phyloP scores from a whole-genome alignment of 2,113 vertebrate genomes.

The Halichoeres trimaculatus region DNA sequence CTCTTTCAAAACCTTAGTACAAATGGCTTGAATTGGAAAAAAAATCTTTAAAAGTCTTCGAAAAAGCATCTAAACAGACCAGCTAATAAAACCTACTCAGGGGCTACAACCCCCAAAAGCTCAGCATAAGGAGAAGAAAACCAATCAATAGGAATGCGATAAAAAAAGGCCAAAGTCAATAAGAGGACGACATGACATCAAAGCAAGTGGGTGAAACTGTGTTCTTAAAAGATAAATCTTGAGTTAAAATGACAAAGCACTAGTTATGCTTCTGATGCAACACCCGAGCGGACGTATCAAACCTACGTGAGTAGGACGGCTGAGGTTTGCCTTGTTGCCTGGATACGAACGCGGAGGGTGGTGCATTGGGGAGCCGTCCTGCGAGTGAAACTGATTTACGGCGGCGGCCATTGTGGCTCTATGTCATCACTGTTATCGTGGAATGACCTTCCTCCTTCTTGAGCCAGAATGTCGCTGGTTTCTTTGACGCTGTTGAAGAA shows the following conservation, averaged over 20 bases:
- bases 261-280: slow-evolving; percentile 86
- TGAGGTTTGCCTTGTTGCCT: slow-evolving; percentile 82
- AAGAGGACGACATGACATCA: no score
- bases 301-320: slow-evolving; percentile 58
- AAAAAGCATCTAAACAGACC: no score
- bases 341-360: slow-evolving; percentile 79
- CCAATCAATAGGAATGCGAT: no score
- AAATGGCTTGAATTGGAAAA: no score
- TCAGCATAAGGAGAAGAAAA: no score
- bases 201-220: no score
- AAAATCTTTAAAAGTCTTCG: no score
- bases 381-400: slow-evolving; percentile 52
- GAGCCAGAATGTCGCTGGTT: slow-evolving; percentile 82
- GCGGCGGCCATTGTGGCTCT: slow-evolving; percentile 77
- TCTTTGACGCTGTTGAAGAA: slow-evolving; percentile 52
- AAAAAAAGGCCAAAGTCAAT: no score
- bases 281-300: slow-evolving; percentile 79
- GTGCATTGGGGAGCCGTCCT: slow-evolving; percentile 45
- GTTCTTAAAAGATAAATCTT: neutral
- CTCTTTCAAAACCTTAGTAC: no score
- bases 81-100: no score
- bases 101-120: no score
- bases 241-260: slow-evolving; percentile 43
- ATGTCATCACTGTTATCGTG: no score
- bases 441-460: slow-evolving; percentile 7